Percentiles rank a stretch among this genome's conserved stretches.
These are phyloP conservation scores for Cataglyphis albicans DNA, from an alignment of 2,888 invertebrate genomes.

Conservation along the genomic window DNA sequence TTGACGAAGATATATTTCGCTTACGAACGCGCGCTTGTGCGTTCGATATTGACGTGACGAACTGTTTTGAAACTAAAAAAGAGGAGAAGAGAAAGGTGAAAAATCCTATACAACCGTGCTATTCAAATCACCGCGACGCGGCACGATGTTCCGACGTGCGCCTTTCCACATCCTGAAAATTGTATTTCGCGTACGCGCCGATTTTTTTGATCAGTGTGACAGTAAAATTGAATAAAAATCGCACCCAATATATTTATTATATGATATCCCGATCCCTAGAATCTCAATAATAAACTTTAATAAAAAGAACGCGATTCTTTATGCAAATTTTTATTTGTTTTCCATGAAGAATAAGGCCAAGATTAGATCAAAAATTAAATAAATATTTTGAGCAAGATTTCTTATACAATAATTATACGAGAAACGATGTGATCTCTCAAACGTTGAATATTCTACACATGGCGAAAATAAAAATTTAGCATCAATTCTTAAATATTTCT, in stretches of 20 bases:
- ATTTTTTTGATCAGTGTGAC: conserved; percentile 15
- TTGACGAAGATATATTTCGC: conserved; percentile 65
- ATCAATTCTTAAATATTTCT: neutral
- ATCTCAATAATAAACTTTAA: neutral
- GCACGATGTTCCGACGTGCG: conserved; percentile 18
- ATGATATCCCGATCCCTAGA: too few species aligned
- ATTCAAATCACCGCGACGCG: conserved; percentile 47
- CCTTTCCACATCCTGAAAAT: conserved; percentile 40
- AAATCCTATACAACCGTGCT: conserved; percentile 47
- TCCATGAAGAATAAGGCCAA: neutral
- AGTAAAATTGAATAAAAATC: conserved; percentile 7
- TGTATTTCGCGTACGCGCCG: conserved; percentile 26
- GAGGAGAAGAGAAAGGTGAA: conserved; percentile 28
- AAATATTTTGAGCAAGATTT: neutral
- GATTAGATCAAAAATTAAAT: neutral
- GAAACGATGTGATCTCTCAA: neutral
- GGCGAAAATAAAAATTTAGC: neutral
- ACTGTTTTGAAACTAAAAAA: conserved; percentile 49
- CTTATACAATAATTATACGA: conserved; percentile 14
- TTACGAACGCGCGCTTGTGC: conserved; percentile 44
- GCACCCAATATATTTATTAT: neutral
- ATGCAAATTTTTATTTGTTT: neutral
- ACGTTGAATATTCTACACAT: neutral
- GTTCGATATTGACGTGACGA: conserved; percentile 53
- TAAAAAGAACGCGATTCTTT: neutral